These are phyloP conservation scores for Galemys pyrenaicus DNA, from an alignment of 2,113 vertebrate species.

Conservation along the genomic window DNA sequence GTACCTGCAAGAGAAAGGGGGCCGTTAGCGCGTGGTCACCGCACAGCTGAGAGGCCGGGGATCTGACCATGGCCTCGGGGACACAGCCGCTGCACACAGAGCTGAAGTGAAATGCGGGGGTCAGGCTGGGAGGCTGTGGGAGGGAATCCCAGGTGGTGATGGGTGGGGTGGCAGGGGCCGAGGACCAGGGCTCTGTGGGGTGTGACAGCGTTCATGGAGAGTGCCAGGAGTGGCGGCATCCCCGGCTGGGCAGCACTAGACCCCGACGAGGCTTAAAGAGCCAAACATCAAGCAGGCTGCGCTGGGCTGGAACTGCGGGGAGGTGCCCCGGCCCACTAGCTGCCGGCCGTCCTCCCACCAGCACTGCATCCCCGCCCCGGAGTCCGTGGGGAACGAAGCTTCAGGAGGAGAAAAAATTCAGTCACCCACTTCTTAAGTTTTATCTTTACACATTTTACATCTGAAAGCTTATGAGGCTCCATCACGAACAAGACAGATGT, in stretches of 20 bases:
- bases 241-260: neutral
- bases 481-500: neutral
- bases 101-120: neutral
- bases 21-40: neutral
- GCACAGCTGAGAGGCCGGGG: neutral
- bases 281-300: neutral
- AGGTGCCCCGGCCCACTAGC: no score
- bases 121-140: no score
- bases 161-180: neutral
- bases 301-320: accelerated
- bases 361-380: neutral
- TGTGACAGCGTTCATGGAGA: accelerated
- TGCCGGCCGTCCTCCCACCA: no score
- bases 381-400: neutral
- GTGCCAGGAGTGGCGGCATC: neutral
- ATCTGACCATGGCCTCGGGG: neutral
- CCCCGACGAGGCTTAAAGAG: neutral
- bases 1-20: conserved; percentile 88
- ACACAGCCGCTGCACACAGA: no score
- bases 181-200: no score
- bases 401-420: neutral
- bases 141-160: neutral
- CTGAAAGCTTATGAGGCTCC: neutral
- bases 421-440: neutral
- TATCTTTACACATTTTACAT: neutral